These are phyloP conservation scores for Tetranychus piercei DNA, from an alignment of 2,888 invertebrate species.

Conservation along the genomic window DNA sequence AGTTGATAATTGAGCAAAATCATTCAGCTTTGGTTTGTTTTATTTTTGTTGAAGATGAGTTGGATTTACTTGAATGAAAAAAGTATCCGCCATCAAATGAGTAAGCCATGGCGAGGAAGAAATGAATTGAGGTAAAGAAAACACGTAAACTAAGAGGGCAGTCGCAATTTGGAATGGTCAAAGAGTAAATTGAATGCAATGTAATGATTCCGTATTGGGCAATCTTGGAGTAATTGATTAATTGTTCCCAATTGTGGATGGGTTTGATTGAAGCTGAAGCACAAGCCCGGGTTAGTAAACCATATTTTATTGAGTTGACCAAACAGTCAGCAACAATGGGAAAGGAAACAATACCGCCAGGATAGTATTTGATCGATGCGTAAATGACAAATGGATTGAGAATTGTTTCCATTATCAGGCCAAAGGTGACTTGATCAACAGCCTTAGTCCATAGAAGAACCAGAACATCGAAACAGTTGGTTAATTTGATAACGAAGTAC, in stretches of 20 bases:
- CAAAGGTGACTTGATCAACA: neutral
- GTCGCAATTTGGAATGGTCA: slow-evolving; percentile 7
- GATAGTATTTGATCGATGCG: slow-evolving; percentile 1
- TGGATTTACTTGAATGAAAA: neutral
- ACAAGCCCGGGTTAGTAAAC: neutral
- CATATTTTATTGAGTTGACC: slow-evolving; percentile 5
- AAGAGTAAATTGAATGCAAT: neutral
- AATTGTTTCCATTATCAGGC: slow-evolving; percentile 7
- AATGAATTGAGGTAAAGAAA: neutral
- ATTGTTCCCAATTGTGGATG: slow-evolving; percentile 6
- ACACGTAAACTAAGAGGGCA: neutral
- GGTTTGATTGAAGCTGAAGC: neutral
- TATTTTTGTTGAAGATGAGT: neutral
- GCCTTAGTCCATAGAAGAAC: neutral
- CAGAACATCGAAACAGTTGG: neutral
- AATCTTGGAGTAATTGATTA: neutral
- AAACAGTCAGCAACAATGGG: neutral
- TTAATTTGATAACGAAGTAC: neutral
- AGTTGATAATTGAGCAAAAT: neutral
- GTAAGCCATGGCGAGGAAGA: neutral
- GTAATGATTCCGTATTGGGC: neutral
- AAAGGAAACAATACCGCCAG: slow-evolving; percentile 6
- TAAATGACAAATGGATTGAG: neutral
- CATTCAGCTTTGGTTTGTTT: neutral
- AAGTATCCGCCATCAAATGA: neutral